Evolutionary conservation across 2,797 vertebrate species (phyloP), one percentile per base, ranked within the genome.

Genomic region (Tadarida brasiliensis): DNA sequence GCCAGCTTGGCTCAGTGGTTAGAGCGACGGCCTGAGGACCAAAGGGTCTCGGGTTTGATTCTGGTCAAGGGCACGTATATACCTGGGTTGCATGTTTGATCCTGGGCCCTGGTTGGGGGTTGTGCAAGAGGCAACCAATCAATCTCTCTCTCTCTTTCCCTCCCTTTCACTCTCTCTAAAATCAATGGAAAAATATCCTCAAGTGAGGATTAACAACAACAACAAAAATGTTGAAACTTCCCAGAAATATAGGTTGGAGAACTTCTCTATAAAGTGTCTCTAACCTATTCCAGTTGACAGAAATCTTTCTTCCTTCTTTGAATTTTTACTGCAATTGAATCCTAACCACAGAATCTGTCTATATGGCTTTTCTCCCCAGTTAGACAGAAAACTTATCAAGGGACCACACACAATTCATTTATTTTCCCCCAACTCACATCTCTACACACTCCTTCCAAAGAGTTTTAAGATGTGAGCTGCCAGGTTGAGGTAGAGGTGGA

Each of bases 281-380:
- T 86, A 87, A 59, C 11, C 33, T 86, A 47, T 44, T 86, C 39
- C n/a, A 85, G 88, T 24, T 71, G 28, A 73, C 54, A 59, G 59
- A 22, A 39, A 51, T 68, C 30, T 65, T 78, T 87, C 63, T n/a
- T 35, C 68, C 33, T 71, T 68, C 30, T 54, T 39, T n/a, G 35
- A 95, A 57, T 76, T 94, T 88, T 76, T 67, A 80, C 2, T 76
- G 11, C 59, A 87, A 6, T 47, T 80, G 57, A 83, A 85, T 88
- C 68, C 61, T 73, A 77, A 91, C 39, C 68, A 87, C 3, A 71
- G 59, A 71, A 61, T 51, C 83, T 63, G 7, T 16, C 49, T 87
- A 33, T 84, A 47, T 57, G n/a, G 44, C 14, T 94, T 94, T 90
- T 83, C 44, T 71, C 61, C 76, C n/a, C 30, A 65, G 11, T 51